A percentile compares a stretch with the other conserved stretches of the same genome.
Conservation (phyloP, 2,888 invertebrate genomes). For the Caradrina clavipalpis region DNA sequence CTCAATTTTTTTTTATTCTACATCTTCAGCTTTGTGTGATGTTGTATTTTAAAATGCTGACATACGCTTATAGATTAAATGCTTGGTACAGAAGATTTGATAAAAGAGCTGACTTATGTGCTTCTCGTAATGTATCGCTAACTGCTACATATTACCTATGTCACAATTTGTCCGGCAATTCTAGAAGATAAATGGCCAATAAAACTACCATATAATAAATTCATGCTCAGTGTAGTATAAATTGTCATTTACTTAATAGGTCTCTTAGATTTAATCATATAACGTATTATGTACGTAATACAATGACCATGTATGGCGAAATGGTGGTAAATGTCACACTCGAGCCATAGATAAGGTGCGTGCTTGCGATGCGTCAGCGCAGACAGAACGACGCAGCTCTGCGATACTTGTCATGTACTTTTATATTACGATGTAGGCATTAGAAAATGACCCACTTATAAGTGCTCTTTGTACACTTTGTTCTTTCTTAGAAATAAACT, state of each 20-base stretch:
- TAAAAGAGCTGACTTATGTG: too few relatives aligned
- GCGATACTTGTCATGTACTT: not conserved
- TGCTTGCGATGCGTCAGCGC: slow-evolving; percentile 42
- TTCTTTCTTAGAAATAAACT: not conserved
- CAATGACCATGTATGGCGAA: slow-evolving; percentile 16
- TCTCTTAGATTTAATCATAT: slow-evolving; percentile 1
- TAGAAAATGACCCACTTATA: slow-evolving; percentile 35
- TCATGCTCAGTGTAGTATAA: not conserved
- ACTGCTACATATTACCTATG: not conserved
- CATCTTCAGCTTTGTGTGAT: too few relatives aligned
- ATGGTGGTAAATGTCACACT: slow-evolving; percentile 43
- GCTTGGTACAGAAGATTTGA: too few relatives aligned
- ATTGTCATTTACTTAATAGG: not conserved
- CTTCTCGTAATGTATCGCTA: not conserved
- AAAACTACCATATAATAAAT: not conserved
- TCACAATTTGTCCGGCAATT: not conserved
- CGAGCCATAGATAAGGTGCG: slow-evolving; percentile 35
- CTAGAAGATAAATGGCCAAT: not conserved
- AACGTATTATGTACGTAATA: slow-evolving; percentile 1
- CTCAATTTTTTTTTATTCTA: too few relatives aligned
- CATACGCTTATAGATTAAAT: too few relatives aligned
- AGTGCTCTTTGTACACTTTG: slow-evolving; percentile 14
- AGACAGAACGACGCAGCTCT: slow-evolving; percentile 24
- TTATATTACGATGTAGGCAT: slow-evolving; percentile 14
- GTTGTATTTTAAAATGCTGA: too few relatives aligned